These are phyloP conservation scores for Hippasteria phrygiana DNA, from an alignment of 53 echinoderm and acorn worm species.

Conservation along the genomic window DNA sequence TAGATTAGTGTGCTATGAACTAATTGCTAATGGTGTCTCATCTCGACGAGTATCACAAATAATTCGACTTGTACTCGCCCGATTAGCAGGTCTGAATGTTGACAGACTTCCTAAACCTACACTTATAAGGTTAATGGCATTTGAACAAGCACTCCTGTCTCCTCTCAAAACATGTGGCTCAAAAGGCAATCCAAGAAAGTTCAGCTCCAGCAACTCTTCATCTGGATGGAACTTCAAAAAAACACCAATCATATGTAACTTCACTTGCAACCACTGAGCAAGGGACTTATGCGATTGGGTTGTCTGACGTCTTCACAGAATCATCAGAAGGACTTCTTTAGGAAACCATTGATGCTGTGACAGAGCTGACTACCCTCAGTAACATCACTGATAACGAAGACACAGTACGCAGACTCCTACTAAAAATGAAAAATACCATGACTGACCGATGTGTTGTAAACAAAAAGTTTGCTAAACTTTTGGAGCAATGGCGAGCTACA, in stretches of 20 bases:
- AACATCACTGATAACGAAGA: background rate
- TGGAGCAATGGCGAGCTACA: constrained; percentile 44
- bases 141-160: background rate
- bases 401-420: constrained; percentile 21
- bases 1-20: constrained; percentile 21
- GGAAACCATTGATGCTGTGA: constrained; percentile 24
- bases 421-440: constrained; percentile 66
- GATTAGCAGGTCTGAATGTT: background rate
- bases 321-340: background rate
- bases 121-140: constrained; percentile 6
- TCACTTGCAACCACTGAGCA: background rate
- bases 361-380: constrained; percentile 2
- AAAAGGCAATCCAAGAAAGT: background rate
- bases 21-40: constrained; percentile 20
- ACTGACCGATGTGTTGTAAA: constrained; percentile 40
- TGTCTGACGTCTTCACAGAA: constrained; percentile 19
- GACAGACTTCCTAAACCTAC: constrained; percentile 29
- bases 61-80: constrained; percentile 21
- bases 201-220: background rate
- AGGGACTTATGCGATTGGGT: constrained; percentile 12
- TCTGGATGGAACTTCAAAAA: constrained; percentile 16
- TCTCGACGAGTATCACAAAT: constrained; percentile 21
- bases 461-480: constrained; percentile 22
- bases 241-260: constrained; percentile 18
- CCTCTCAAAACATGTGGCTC: constrained; percentile 21